These are phyloP conservation scores for Empidonax traillii DNA, from an alignment of 2,113 vertebrate genomes.

Conservation along the genomic window DNA sequence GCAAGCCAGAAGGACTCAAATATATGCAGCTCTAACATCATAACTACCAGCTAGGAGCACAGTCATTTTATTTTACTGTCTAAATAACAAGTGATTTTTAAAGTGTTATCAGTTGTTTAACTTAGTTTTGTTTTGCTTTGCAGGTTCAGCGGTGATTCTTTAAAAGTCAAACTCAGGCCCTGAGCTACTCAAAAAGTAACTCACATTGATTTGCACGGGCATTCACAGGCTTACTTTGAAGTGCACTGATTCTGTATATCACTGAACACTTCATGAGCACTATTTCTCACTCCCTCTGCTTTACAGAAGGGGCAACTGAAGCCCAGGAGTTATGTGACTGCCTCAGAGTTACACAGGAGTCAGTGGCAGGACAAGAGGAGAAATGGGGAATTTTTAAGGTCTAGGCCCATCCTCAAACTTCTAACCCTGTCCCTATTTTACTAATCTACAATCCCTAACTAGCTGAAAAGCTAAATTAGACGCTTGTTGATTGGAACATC, in stretches of 20 bases:
- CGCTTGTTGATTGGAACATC: background rate
- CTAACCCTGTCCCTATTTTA: background rate
- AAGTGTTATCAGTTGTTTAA: background rate
- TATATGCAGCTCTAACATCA: background rate
- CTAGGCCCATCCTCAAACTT: background rate
- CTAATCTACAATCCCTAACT: background rate
- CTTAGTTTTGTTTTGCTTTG: background rate
- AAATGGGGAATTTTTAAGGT: background rate
- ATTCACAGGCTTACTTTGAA: background rate
- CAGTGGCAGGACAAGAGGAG: background rate
- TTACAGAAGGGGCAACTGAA: background rate
- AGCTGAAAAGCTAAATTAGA: background rate
- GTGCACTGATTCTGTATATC: background rate
- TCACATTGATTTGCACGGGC: background rate
- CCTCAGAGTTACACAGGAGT: background rate
- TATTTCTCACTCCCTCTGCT: background rate
- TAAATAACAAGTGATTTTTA: background rate
- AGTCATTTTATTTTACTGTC: background rate
- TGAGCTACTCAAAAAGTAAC: background rate
- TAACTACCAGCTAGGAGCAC: background rate
- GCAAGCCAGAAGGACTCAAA: background rate
- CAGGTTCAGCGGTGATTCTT: background rate
- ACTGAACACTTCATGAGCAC: background rate
- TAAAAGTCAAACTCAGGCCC: background rate
- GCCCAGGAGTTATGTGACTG: background rate